Conservation (phyloP, 2,113 vertebrate genomes). For the Oreochromis spilurus region DNA sequence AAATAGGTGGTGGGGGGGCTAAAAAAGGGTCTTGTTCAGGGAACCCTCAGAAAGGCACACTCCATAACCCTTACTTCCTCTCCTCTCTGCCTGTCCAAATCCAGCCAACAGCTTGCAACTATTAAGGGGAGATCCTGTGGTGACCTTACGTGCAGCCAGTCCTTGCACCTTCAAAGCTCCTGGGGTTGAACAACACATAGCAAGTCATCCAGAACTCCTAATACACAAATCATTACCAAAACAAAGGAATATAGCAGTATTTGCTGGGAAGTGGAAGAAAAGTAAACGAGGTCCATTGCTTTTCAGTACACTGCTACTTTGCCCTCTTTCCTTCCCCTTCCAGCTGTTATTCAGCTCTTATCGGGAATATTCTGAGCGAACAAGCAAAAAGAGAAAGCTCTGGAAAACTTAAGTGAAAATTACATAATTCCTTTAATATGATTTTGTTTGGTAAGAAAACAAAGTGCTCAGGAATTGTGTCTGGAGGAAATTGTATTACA, state of each 20-base stretch:
- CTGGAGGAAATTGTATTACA: background rate
- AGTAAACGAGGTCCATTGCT: constrained; percentile 18
- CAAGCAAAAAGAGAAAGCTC: background rate
- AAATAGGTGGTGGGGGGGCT: constrained; percentile 3
- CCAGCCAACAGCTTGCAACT: constrained; percentile 74
- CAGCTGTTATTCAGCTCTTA: background rate
- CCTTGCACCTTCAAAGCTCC: constrained; percentile 73
- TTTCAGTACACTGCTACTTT: background rate
- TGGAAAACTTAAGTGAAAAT: background rate
- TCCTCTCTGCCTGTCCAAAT: constrained; percentile 52
- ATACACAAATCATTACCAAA: constrained; percentile 66
- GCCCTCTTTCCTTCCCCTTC: background rate
- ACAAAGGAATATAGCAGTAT: constrained; percentile 26
- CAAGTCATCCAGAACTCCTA: constrained; percentile 73
- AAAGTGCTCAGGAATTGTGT: background rate
- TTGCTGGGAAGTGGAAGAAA: constrained; percentile 15
- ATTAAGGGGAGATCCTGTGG: constrained; percentile 74
- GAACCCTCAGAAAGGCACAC: constrained; percentile 48
- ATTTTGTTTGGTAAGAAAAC: background rate
- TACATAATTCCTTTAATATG: background rate
- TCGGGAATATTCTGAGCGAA: background rate
- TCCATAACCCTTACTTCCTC: constrained; percentile 32
- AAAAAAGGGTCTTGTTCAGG: constrained; percentile 35
- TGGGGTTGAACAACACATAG: constrained; percentile 70
- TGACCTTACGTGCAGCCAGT: constrained; percentile 72